These are phyloP conservation scores for Hirundichthys speculiger DNA, from an alignment of 2,113 vertebrate genomes.

Conservation along the genomic window DNA sequence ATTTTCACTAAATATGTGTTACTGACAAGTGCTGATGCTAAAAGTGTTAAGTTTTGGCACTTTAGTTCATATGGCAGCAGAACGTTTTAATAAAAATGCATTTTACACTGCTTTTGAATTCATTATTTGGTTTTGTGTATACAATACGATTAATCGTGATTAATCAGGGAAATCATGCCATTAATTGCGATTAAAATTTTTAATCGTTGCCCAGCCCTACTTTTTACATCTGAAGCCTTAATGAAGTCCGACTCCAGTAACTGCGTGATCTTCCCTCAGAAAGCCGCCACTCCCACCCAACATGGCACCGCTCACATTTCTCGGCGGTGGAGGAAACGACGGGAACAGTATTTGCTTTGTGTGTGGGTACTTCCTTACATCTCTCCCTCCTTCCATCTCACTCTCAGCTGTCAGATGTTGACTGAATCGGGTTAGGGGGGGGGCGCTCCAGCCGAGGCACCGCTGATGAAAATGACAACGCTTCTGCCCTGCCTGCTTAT, in stretches of 20 bases:
- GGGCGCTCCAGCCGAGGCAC: constrained; percentile 62
- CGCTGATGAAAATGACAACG: constrained; percentile 75
- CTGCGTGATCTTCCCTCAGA: background rate
- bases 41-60: no score
- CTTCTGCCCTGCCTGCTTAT: constrained; percentile 58
- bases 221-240: background rate
- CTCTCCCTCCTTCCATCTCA: constrained; percentile 61
- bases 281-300: constrained; percentile 29
- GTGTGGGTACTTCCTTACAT: constrained; percentile 59
- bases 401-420: constrained; percentile 78
- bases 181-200: no score
- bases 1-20: no score
- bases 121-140: no score
- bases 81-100: no score
- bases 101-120: no score
- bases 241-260: background rate
- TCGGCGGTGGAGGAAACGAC: constrained; percentile 40
- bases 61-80: no score
- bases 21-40: no score
- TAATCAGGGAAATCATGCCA: no score
- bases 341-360: constrained; percentile 71
- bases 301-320: constrained; percentile 46
- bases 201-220: no score
- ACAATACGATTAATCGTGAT: no score
- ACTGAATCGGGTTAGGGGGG: constrained; percentile 84